phyloP scores from a whole-genome alignment of 2,113 vertebrate species.

The Centropus bengalensis region DNA sequence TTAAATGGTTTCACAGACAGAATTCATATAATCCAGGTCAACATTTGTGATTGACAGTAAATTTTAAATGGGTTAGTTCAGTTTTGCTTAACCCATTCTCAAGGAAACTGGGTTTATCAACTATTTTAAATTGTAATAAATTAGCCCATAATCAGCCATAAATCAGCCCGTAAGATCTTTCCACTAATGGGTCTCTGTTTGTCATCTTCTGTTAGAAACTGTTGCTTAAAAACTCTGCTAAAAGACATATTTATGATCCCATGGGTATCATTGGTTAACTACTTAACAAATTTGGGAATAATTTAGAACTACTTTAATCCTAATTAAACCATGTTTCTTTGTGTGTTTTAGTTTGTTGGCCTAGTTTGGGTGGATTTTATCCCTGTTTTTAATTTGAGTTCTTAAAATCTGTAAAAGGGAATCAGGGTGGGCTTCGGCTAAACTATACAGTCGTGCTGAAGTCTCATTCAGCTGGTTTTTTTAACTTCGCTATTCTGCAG shows the following conservation, averaged over 20 bases:
- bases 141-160: no score
- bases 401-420: not conserved
- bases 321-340: not conserved
- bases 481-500: not conserved
- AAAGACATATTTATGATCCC: not conserved
- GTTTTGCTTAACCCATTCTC: not conserved
- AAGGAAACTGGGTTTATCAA: not conserved
- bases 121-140: not conserved
- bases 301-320: not conserved
- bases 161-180: not conserved
- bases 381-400: not conserved
- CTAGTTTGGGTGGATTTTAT: not conserved
- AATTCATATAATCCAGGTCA: not conserved
- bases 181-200: not conserved
- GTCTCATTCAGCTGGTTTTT: not conserved
- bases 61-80: not conserved
- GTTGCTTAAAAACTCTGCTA: not conserved
- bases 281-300: not conserved
- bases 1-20: not conserved
- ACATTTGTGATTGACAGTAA: not conserved
- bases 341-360: not conserved
- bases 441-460: not conserved
- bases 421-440: not conserved
- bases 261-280: not conserved
- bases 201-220: not conserved